phyloP scores from a whole-genome alignment of 1,140 invertebrate genomes.

The Onthophagus taurus region DNA sequence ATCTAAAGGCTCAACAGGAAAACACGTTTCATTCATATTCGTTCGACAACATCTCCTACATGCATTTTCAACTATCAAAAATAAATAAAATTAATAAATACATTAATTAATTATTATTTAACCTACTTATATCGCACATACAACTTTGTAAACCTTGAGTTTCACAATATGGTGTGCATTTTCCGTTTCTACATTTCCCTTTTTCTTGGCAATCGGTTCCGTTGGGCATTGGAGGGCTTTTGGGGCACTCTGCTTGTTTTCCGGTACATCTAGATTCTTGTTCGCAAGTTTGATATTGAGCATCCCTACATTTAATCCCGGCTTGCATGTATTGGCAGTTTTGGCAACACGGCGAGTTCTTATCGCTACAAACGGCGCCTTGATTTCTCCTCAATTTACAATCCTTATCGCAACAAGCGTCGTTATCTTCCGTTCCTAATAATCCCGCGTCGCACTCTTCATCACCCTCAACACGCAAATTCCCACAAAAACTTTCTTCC shows the following conservation, averaged over 20 bases:
- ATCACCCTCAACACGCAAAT: slow-evolving; percentile 84
- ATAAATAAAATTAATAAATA: slow-evolving; percentile 6
- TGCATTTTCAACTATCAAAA: slow-evolving; percentile 62
- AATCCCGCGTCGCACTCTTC: slow-evolving; percentile 91
- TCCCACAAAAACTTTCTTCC: slow-evolving; percentile 90
- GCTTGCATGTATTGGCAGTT: slow-evolving; percentile 75
- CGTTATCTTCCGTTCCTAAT: slow-evolving; percentile 84
- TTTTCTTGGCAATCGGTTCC: slow-evolving; percentile 79
- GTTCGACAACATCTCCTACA: slow-evolving; percentile 85
- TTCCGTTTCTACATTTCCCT: slow-evolving; percentile 74
- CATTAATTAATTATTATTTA: background rate
- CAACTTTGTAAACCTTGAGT: slow-evolving; percentile 85
- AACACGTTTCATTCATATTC: slow-evolving; percentile 84
- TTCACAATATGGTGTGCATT: slow-evolving; percentile 88
- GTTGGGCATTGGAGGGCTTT: slow-evolving; percentile 78
- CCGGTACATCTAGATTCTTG: slow-evolving; percentile 75
- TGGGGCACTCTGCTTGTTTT: slow-evolving; percentile 58
- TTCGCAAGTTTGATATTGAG: slow-evolving; percentile 82
- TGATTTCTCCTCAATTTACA: slow-evolving; percentile 73
- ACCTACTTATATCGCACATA: slow-evolving; percentile 85
- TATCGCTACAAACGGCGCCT: slow-evolving; percentile 84
- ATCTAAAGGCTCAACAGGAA: slow-evolving; percentile 76
- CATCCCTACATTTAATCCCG: slow-evolving; percentile 75
- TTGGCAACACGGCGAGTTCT: slow-evolving; percentile 90
- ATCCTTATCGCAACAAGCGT: slow-evolving; percentile 85